Evolutionary conservation across 2,888 invertebrate genomes (phyloP), one percentile per base, ranked within the genome.

Genomic region (Noctua pronuba): DNA sequence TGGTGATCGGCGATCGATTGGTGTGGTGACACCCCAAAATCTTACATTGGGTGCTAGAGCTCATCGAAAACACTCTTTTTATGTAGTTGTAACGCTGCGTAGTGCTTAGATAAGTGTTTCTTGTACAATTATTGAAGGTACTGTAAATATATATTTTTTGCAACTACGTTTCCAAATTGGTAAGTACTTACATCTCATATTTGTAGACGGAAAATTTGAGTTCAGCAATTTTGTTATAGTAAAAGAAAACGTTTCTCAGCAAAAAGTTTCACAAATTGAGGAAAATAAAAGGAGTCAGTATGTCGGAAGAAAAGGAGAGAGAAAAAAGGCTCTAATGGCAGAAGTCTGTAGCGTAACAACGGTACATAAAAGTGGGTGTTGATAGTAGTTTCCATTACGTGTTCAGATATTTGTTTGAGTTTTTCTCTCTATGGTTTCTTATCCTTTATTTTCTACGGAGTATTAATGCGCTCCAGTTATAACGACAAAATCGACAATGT

Each of bases 281-380:
- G 72, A 85, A 85, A 82, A 86, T 77, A 85, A 81, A 78, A 80
- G 55, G 49, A 86, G 64, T 73, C 44, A 64, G 73, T 80, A 70
- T 49, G 64, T 72, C 73, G 79, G 75, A 44, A 60, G 66, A 76
- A 82, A 86, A 80, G 49, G 71, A 70, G 55, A 68, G 60, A 81
- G 70, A 64, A 84, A 88, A 88, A 79, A 79, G 67, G n/a, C 72
- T 66, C 52, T 86, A 82, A 87, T 87, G 79, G 79, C 60, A 66
- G 74, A 81, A 78, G 71, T 82, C 75, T 81, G 73, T 80, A 75
- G 68, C 73, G 55, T 80, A 83, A 85, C 71, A 75, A 76, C 73
- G 64, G 79, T 67, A 82, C 49, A 79, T 78, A 78, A 77, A 82
- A 73, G 70, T 68, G 69, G 62, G 64, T 74, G 65, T 65, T 77